These are phyloP conservation scores for Drosophila ezoana DNA, from an alignment of 2,888 invertebrate genomes.

Conservation along the genomic window DNA sequence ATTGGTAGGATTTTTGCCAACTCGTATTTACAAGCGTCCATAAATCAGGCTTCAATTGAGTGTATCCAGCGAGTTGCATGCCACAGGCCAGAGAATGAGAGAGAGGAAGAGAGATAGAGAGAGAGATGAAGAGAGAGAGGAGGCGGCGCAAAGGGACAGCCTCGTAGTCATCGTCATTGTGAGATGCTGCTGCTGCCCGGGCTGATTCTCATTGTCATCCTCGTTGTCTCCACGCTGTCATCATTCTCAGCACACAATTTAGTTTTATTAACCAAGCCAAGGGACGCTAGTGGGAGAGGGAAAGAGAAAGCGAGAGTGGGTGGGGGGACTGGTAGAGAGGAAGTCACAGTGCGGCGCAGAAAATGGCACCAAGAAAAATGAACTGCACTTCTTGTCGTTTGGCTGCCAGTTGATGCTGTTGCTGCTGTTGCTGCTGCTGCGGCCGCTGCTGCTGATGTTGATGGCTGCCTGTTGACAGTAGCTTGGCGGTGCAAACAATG, in stretches of 20 bases:
- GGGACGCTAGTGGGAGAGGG: background rate
- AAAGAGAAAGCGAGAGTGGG: background rate
- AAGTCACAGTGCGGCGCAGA: conserved; percentile 14
- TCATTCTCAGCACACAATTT: conserved; percentile 73
- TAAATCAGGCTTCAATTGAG: conserved; percentile 28
- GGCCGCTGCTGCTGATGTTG: conserved; percentile 38
- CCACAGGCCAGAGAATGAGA: background rate
- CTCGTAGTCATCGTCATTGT: conserved; percentile 27
- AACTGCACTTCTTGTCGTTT: conserved; percentile 49
- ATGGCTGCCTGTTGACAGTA: conserved; percentile 59
- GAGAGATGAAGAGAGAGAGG: background rate
- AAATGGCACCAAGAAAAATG: conserved; percentile 53
- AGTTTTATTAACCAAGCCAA: conserved; percentile 74
- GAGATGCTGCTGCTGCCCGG: conserved; percentile 16
- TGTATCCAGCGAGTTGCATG: conserved; percentile 8
- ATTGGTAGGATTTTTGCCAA: conserved; percentile 32
- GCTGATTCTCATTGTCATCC: conserved; percentile 28
- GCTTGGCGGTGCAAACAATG: conserved; percentile 54
- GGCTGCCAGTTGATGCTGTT: conserved; percentile 15
- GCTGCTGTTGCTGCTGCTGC: conserved; percentile 27
- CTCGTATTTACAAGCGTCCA: conserved; percentile 9
- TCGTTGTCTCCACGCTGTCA: conserved; percentile 52
- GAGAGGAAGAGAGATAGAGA: no score
- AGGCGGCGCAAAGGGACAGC: background rate
- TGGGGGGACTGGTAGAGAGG: background rate